A percentile compares a stretch with the other conserved stretches of the same genome.
phyloP scores from a whole-genome alignment of 2,113 vertebrate genomes.

The Symphodus melops region DNA sequence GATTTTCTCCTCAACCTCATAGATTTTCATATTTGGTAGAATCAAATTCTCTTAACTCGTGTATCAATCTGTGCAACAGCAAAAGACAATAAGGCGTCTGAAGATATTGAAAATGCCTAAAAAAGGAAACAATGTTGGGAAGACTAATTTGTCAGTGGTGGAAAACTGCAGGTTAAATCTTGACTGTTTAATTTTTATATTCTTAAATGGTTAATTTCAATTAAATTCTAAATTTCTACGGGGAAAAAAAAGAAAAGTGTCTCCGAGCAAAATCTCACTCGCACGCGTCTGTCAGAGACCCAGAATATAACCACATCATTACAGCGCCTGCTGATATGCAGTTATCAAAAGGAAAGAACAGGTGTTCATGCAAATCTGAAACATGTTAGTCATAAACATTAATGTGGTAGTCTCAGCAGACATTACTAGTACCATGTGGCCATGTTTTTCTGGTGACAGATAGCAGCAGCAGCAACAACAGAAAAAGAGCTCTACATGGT shows the following conservation, averaged over 20 bases:
- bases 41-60: too few relatives aligned
- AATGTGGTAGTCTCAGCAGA: background rate
- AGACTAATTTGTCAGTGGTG: too few relatives aligned
- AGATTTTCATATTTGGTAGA: background rate
- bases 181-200: too few relatives aligned
- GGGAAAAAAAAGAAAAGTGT: background rate
- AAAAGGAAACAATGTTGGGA: too few relatives aligned
- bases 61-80: too few relatives aligned
- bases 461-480: too few relatives aligned
- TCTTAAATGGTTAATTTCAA: too few relatives aligned
- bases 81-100: too few relatives aligned
- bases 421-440: too few relatives aligned
- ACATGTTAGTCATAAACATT: background rate
- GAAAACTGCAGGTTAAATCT: too few relatives aligned
- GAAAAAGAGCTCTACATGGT: background rate
- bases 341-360: constrained; percentile 4
- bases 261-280: background rate
- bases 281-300: background rate
- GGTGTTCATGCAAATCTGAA: constrained; percentile 1
- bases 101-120: background rate
- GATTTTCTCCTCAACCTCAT: background rate
- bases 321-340: background rate
- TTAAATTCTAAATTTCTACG: too few relatives aligned
- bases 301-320: too few relatives aligned
- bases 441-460: background rate